Conservation (phyloP, 2,113 vertebrate species). For the Phoxinus phoxinus region DNA sequence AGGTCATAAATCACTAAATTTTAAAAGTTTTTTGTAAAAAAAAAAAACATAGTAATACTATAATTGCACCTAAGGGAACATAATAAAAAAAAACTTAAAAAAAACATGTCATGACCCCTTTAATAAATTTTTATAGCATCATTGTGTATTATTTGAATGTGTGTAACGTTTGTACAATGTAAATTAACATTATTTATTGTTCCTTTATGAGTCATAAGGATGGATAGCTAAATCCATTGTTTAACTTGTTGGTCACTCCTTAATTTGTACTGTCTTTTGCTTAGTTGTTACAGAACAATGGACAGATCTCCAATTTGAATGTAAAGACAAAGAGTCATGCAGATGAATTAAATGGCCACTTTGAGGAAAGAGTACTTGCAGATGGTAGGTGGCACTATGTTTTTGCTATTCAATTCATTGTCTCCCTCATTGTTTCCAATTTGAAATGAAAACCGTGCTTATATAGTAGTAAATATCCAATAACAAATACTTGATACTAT, state of each 20-base stretch:
- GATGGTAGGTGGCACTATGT: constrained; percentile 65
- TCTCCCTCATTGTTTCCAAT: background rate
- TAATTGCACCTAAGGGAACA: too few relatives aligned
- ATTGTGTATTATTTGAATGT: too few relatives aligned
- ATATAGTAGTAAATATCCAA: background rate
- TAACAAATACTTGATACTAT: background rate
- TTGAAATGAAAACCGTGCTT: background rate
- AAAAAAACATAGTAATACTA: too few relatives aligned
- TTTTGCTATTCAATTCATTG: background rate
- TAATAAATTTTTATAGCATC: too few relatives aligned
- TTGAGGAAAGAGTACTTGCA: constrained; percentile 60
- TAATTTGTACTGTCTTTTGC: constrained; percentile 42
- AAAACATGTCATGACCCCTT: too few relatives aligned
- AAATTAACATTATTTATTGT: background rate
- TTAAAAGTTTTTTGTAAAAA: too few relatives aligned
- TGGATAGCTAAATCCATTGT: background rate
- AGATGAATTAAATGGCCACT: constrained; percentile 61
- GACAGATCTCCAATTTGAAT: constrained; percentile 75
- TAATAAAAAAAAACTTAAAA: too few relatives aligned
- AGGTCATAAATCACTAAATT: too few relatives aligned
- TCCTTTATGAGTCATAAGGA: background rate
- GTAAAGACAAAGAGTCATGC: constrained; percentile 69
- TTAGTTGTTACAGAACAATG: constrained; percentile 78
- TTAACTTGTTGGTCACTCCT: background rate
- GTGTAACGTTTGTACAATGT: too few relatives aligned